These are phyloP conservation scores for Hippopotamus amphibius DNA, from an alignment of 2,113 vertebrate species.

Conservation along the genomic window DNA sequence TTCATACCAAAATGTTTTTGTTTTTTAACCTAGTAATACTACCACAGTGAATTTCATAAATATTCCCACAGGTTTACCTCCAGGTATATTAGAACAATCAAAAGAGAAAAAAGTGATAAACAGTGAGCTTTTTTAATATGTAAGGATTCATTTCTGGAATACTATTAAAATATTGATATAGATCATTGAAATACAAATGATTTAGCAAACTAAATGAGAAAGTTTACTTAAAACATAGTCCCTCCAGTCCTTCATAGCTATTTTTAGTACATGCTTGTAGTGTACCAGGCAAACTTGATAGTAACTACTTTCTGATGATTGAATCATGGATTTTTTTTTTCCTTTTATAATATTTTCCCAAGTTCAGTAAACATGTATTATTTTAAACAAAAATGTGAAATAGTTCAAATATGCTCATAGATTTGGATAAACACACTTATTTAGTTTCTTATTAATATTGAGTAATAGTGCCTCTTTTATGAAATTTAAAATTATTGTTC, in stretches of 20 bases:
- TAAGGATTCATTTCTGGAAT: neutral
- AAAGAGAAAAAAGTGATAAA: neutral
- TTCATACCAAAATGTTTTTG: neutral
- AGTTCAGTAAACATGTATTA: neutral
- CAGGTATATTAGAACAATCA: neutral
- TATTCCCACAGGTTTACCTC: neutral
- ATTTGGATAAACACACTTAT: neutral
- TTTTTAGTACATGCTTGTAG: neutral
- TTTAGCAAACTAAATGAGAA: neutral
- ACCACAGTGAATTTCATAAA: neutral
- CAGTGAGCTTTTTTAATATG: neutral
- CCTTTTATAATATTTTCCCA: neutral
- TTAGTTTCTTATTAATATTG: neutral
- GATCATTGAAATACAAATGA: neutral
- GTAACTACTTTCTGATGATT: neutral
- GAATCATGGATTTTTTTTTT: neutral
- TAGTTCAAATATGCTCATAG: neutral
- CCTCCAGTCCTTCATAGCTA: neutral
- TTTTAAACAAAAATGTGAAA: slow-evolving; percentile 17
- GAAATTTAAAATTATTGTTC: neutral
- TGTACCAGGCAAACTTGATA: neutral
- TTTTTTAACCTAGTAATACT: neutral
- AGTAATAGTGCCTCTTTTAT: neutral
- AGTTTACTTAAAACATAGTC: neutral
- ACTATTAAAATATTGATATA: neutral